These are phyloP conservation scores for Altica lythri DNA, from an alignment of 2,888 invertebrate genomes.

Conservation along the genomic window DNA sequence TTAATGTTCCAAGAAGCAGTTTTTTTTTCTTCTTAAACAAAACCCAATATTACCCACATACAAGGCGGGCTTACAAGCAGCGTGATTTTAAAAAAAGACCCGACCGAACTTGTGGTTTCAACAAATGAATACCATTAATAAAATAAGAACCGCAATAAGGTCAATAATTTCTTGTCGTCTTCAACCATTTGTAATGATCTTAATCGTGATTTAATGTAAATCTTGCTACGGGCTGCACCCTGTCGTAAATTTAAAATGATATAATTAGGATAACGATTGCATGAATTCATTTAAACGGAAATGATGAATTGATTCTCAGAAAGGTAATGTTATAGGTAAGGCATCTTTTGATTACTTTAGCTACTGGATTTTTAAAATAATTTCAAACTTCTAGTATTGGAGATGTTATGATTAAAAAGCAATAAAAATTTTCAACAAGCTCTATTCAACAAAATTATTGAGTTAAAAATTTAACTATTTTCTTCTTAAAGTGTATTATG, in stretches of 20 bases:
- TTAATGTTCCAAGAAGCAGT: conserved; percentile 19
- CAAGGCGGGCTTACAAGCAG: conserved; percentile 2
- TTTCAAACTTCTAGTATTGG: no score
- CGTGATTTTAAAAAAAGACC: conserved; percentile 12
- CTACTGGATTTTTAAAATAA: no score
- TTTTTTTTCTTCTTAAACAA: conserved; percentile 22
- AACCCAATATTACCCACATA: conserved; percentile 13
- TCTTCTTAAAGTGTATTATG: no score
- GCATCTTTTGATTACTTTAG: not conserved
- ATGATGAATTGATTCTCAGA: conserved; percentile 9
- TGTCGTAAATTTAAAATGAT: conserved; percentile 9
- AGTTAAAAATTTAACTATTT: no score
- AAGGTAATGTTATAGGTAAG: not conserved
- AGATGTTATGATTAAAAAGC: no score
- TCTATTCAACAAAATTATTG: no score
- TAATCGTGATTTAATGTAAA: conserved; percentile 23
- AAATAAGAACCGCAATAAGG: conserved; percentile 11
- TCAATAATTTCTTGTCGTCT: conserved; percentile 12
- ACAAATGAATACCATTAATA: conserved; percentile 21
- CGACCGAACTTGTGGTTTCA: conserved; percentile 15
- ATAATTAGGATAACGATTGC: conserved; percentile 13
- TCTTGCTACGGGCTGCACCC: conserved; percentile 8
- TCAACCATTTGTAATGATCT: conserved; percentile 13
- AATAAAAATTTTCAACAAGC: no score
- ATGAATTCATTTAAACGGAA: conserved; percentile 10